Percentiles rank a stretch among this genome's conserved stretches.
These are phyloP conservation scores for Lagopus leucura DNA, from an alignment of 2,113 vertebrate genomes.

Conservation along the genomic window DNA sequence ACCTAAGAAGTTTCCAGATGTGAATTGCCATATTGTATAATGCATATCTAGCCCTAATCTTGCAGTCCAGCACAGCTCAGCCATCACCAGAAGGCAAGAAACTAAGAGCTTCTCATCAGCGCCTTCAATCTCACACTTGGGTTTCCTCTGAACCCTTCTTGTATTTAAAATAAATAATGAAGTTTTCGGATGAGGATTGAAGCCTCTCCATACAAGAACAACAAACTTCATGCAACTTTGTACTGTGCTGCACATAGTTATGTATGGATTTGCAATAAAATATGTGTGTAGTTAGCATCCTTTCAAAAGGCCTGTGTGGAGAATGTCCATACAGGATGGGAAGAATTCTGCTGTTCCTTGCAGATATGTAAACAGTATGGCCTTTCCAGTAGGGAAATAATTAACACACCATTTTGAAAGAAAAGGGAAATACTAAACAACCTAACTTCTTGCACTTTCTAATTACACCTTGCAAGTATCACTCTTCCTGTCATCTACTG, in stretches of 20 bases:
- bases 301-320: not conserved
- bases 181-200: not conserved
- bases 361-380: not conserved
- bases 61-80: not conserved
- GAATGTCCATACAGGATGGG: not conserved
- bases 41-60: not conserved
- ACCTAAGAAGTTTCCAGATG: not conserved
- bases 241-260: not conserved
- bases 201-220: not conserved
- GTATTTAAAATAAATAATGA: not conserved
- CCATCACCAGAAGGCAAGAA: not conserved
- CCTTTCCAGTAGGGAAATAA: not conserved
- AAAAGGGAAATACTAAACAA: not conserved
- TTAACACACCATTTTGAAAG: not conserved
- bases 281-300: not conserved
- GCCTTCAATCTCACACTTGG: not conserved
- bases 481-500: not conserved
- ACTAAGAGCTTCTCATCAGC: not conserved
- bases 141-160: not conserved
- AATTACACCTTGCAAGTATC: not conserved
- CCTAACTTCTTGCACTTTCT: rapidly evolving
- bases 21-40: not conserved
- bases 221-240: not conserved
- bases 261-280: not conserved
- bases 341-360: not conserved